phyloP scores from a whole-genome alignment of 2,797 vertebrate species.

The Sitta carolinensis region DNA sequence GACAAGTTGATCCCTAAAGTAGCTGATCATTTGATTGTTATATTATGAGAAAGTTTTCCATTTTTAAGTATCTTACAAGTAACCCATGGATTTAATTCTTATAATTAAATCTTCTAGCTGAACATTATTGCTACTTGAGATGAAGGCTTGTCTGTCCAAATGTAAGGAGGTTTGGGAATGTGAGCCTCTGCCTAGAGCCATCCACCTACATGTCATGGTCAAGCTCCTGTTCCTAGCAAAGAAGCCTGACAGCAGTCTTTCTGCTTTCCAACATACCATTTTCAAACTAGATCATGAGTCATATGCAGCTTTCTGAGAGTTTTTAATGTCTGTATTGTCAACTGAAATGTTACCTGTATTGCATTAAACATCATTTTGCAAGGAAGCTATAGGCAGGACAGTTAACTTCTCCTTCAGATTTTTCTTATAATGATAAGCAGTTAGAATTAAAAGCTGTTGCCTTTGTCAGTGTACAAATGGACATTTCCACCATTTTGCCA shows the following conservation, averaged over 20 bases:
- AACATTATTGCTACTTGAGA: neutral
- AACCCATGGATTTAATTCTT: neutral
- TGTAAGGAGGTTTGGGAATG: fast-evolving
- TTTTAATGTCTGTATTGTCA: neutral
- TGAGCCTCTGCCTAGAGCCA: neutral
- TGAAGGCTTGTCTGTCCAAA: neutral
- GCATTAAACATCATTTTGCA: neutral
- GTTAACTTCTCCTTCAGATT: neutral
- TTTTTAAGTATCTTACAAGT: neutral
- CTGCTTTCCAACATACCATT: neutral
- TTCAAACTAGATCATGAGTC: neutral
- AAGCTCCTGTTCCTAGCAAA: neutral
- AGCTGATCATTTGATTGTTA: neutral
- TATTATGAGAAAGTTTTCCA: neutral
- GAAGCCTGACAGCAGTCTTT: neutral
- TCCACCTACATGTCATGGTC: neutral
- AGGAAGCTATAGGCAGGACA: neutral
- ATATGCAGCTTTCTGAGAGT: neutral
- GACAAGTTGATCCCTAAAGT: neutral
- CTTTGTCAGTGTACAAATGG: neutral
- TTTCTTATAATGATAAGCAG: neutral
- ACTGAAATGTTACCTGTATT: neutral
- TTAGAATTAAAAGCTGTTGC: neutral
- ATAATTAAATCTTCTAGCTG: neutral
- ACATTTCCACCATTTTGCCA: neutral